Percentiles rank a stretch among this genome's conserved stretches.
Conservation (phyloP, 2,888 invertebrate species). For the Epirrita christyi region DNA sequence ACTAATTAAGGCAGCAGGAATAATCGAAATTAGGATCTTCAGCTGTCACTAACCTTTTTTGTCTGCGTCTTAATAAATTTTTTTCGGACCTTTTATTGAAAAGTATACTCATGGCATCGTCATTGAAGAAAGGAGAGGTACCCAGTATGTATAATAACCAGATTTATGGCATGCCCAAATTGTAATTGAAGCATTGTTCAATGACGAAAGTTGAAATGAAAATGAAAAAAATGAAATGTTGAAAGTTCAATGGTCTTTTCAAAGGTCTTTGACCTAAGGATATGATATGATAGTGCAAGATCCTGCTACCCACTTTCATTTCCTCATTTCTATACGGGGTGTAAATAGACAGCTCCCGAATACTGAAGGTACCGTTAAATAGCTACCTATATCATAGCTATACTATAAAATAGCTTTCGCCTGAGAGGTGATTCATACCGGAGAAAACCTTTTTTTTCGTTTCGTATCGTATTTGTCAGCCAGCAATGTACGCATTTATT, state of each 20-base stretch:
- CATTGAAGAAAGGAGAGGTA: neutral
- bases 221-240: too few relatives aligned
- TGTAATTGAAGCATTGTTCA: conserved; percentile 16
- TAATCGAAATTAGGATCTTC: conserved; percentile 58
- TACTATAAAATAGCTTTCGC: too few relatives aligned
- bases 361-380: too few relatives aligned
- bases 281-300: neutral
- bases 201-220: too few relatives aligned
- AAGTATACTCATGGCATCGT: neutral
- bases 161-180: conserved; percentile 14
- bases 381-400: too few relatives aligned
- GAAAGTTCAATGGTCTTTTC: conserved; percentile 14
- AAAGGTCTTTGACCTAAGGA: conserved; percentile 1
- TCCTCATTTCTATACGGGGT: neutral
- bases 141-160: conserved; percentile 20
- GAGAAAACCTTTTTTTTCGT: too few relatives aligned
- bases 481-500: too few relatives aligned
- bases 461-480: too few relatives aligned
- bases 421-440: too few relatives aligned
- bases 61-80: conserved; percentile 18
- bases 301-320: conserved; percentile 7
- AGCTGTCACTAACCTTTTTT: conserved; percentile 43
- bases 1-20: conserved; percentile 58
- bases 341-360: too few relatives aligned
- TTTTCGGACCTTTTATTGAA: conserved; percentile 18